phyloP scores from a whole-genome alignment of 2,888 invertebrate species.

The Parelbella ahira region DNA sequence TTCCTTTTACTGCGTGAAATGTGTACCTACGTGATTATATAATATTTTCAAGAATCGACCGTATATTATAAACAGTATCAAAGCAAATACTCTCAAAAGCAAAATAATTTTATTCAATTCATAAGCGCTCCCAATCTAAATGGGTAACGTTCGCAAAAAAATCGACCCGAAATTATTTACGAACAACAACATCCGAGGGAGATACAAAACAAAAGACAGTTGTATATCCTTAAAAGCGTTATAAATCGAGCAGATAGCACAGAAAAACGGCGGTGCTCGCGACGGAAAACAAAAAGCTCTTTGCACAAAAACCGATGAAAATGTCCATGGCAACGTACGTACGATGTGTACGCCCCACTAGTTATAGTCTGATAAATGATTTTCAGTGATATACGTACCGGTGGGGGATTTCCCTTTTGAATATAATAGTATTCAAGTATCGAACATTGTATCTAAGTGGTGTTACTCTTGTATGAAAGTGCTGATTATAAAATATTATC shows the following conservation, averaged over 20 bases:
- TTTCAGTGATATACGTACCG: slow-evolving; percentile 16
- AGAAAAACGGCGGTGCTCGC: slow-evolving; percentile 18
- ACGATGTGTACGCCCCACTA: slow-evolving; percentile 18
- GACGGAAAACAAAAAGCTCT: slow-evolving; percentile 31
- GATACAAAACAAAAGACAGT: slow-evolving; percentile 18
- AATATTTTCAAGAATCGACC: too few species aligned
- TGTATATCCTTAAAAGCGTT: slow-evolving; percentile 12
- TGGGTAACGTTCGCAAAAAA: too few species aligned
- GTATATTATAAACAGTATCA: too few species aligned
- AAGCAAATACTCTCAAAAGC: too few species aligned
- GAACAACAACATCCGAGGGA: background rate
- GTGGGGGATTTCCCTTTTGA: slow-evolving; percentile 33
- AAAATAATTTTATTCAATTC: too few species aligned
- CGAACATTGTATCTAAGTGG: too few species aligned
- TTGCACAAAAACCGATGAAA: slow-evolving; percentile 41
- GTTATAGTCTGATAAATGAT: slow-evolving; percentile 33
- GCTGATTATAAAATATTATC: too few species aligned
- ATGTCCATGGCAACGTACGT: slow-evolving; percentile 63
- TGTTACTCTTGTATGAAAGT: too few species aligned
- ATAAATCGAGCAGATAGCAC: slow-evolving; percentile 19
- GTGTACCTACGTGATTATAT: too few species aligned
- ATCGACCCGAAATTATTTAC: too few species aligned
- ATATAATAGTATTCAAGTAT: slow-evolving; percentile 36
- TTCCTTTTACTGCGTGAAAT: too few species aligned
- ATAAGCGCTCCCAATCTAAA: too few species aligned